A percentile compares a stretch with the other conserved stretches of the same genome.
Evolutionary conservation across 2,113 vertebrate species (phyloP).

Genomic region (Daubentonia madagascariensis): DNA sequence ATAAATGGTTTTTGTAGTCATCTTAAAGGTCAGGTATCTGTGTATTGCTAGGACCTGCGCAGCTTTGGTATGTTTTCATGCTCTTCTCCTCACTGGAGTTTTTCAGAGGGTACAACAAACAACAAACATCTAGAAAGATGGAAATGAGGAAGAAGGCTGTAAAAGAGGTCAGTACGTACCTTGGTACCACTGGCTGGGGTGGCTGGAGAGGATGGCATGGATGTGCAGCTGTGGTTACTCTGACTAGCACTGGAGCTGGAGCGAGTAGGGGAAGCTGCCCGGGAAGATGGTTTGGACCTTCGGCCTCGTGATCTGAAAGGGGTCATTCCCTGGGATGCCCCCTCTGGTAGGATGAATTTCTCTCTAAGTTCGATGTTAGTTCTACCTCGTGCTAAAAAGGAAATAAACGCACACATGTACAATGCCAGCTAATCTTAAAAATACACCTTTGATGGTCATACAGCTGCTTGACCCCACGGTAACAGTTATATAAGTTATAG

Average conservation of each 20-base stretch:
- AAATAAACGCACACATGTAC: neutral
- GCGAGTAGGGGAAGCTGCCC: slow-evolving; percentile 95
- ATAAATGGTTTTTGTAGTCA: neutral
- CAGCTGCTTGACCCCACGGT: slow-evolving; percentile 30
- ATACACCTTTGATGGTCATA: neutral
- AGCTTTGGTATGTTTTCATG: neutral
- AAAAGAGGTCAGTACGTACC: slow-evolving; percentile 79
- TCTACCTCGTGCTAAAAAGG: slow-evolving; percentile 91
- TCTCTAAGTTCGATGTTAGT: slow-evolving; percentile 98
- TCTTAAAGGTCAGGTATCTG: neutral
- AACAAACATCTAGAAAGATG: neutral
- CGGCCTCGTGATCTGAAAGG: slow-evolving; percentile 95
- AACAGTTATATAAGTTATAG: neutral
- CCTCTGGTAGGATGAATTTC: slow-evolving; percentile 98
- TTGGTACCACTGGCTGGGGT: slow-evolving; percentile 93
- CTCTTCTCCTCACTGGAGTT: neutral
- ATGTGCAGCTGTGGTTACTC: slow-evolving; percentile 95
- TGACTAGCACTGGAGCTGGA: slow-evolving; percentile 98
- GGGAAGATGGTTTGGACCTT: slow-evolving; percentile 95
- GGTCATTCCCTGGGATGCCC: slow-evolving; percentile 93
- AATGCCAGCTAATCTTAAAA: slow-evolving; percentile 15
- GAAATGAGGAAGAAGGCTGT: neutral
- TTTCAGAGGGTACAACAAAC: neutral
- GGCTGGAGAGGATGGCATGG: slow-evolving; percentile 94
- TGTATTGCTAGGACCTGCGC: neutral